Evolutionary conservation across 2,888 invertebrate species (phyloP), one percentile per base, ranked within the genome.

Genomic region (Hirudinaria manillensis): DNA sequence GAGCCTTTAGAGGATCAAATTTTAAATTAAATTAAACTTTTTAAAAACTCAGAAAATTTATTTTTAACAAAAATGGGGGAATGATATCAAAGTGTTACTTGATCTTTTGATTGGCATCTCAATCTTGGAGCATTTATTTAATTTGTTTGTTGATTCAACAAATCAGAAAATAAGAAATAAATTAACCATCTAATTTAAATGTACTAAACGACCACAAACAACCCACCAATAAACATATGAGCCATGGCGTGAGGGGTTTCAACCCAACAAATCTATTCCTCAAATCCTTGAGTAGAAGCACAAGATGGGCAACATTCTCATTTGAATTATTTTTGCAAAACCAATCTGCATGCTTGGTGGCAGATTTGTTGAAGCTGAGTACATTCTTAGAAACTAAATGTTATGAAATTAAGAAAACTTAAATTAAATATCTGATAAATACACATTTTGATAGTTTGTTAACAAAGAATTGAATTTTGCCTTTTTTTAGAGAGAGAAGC

Each of bases 281-380:
- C 82, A 98, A 89, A 87, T 98, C 98, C 78, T 95, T 90, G 24
- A 99, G 87, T 32, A 99, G 88, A 1, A 97, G 90, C 80, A 98
- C 95, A 21, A 99, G 93, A 88, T 96, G 96, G 77, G 97, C 94
- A 0, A 94, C 95, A 83, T 96, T 95, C 85, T 97, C 97, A 34
- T 68, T 68, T 4, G 36, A 34, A 36, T n/a, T 32, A 34, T 68
- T n/a, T 68, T 68, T 32, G 83, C 97, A 96, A 85, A 97, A 97
- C 97, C 98, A 99, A 38, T 95, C 90, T 77, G 94, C 93, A 86
- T 98, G 98, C 38, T 96, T 89, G 78, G 98, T 94, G 0, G 96
- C 94, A 6, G 16, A 16, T 24, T 34, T 34, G 68, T 68, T 68
- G 36, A 34, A 34, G 13, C 10, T 34, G n/a, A 68, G 68, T 19